phyloP scores from a whole-genome alignment of 2,888 invertebrate genomes.

The Netelia virgata region DNA sequence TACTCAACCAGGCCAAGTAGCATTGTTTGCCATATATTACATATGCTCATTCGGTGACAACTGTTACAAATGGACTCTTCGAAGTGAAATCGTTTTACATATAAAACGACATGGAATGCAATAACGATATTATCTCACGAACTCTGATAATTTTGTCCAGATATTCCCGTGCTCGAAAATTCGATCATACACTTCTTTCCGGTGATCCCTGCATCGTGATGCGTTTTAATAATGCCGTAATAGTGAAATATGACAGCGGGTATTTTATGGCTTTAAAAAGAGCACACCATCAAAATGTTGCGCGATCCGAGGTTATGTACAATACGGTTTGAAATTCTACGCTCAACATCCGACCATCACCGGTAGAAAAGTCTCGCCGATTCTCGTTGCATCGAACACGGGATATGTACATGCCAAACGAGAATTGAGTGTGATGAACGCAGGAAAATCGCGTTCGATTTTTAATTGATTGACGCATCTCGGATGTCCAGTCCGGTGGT shows the following conservation, averaged over 20 bases:
- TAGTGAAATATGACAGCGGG: neutral
- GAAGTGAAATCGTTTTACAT: too few relatives aligned
- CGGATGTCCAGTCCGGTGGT: conserved; percentile 8
- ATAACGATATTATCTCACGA: neutral
- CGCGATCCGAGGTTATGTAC: neutral
- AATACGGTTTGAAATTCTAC: neutral
- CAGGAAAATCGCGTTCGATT: conserved; percentile 30
- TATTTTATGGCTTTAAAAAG: neutral
- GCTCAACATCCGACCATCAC: neutral
- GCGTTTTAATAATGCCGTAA: neutral
- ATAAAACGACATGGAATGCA: too few relatives aligned
- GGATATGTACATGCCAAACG: conserved; percentile 47
- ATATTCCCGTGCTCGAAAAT: conserved; percentile 11
- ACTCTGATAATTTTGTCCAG: conserved; percentile 1
- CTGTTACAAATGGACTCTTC: too few relatives aligned
- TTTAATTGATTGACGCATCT: conserved; percentile 60
- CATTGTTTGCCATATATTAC: too few relatives aligned
- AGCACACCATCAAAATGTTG: neutral
- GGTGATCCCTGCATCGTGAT: conserved; percentile 11
- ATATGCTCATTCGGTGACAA: too few relatives aligned
- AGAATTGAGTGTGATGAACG: conserved; percentile 62
- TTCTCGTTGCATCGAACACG: neutral
- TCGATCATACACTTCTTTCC: too few relatives aligned
- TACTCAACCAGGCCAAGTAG: too few relatives aligned
- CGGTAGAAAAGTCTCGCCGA: conserved; percentile 1